A percentile compares a stretch with the other conserved stretches of the same genome.
phyloP scores from a whole-genome alignment of 2,113 vertebrate species.

The Cyprinodon variegatus region DNA sequence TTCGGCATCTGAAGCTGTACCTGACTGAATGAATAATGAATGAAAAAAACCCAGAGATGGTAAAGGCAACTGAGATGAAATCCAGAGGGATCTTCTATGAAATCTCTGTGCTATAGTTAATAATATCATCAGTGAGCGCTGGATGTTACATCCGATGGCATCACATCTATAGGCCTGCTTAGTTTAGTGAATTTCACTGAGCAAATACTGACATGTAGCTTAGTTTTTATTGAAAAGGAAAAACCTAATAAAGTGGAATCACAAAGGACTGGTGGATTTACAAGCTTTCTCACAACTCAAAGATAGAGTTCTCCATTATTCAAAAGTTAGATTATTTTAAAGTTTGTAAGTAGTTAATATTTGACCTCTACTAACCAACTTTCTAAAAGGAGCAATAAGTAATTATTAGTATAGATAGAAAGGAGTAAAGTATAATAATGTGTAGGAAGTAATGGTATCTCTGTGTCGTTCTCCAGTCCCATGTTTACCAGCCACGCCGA shows the following conservation, averaged over 20 bases:
- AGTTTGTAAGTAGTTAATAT: neutral
- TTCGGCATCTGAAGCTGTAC: neutral
- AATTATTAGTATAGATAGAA: too few relatives aligned
- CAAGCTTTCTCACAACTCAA: neutral
- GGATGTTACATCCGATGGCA: slow-evolving; percentile 63
- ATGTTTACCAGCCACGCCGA: too few relatives aligned
- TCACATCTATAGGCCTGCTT: slow-evolving; percentile 48
- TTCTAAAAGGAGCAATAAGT: too few relatives aligned
- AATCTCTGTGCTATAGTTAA: slow-evolving; percentile 43
- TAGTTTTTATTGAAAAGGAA: slow-evolving; percentile 36
- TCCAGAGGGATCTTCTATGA: slow-evolving; percentile 44
- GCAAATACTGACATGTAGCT: slow-evolving; percentile 52
- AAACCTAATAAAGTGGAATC: slow-evolving; percentile 16
- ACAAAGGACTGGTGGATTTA: neutral
- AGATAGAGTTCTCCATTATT: neutral
- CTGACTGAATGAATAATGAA: neutral
- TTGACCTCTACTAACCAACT: neutral
- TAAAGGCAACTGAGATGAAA: slow-evolving; percentile 28
- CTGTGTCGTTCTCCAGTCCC: too few relatives aligned
- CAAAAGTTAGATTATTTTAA: neutral
- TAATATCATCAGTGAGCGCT: slow-evolving; percentile 45
- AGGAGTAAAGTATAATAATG: too few relatives aligned
- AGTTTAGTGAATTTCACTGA: slow-evolving; percentile 54
- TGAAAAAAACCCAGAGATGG: neutral
- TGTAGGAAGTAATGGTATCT: too few relatives aligned